Base-by-base conservation (phyloP, 2,888 invertebrate species). In the Drosophila lacicola region DNA sequence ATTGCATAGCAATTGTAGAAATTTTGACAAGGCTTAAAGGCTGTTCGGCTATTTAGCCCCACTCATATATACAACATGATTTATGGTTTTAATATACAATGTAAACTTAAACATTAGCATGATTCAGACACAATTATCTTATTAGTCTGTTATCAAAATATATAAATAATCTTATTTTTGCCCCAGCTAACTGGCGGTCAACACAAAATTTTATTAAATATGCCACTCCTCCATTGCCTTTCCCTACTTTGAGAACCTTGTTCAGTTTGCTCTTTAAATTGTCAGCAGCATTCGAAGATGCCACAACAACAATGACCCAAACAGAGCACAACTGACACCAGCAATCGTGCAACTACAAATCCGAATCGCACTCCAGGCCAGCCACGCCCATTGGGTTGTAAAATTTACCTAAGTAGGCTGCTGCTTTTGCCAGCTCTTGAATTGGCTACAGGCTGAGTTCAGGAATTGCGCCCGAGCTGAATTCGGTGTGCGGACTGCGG, bases 361-460 rank as follows among this genome's bases (percentile, higher is more conserved):
- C 39, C 34, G 42, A 50, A 63, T 53, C 37, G 56, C 42, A 60
- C 51, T 72, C 33, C 42, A 47, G 25, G 19, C 17, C 25, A 17
- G 66, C 61, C 66, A 71, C 74, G 74, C 72, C 74, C 77, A 71
- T 29, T 54, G 77, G 60, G 19, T 54, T 66, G 49, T 66, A 41
- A 71, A 57, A 74, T 74, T 77, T 76, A 57, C 60, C 65, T 66
- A 74, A 76, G 77, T 66, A 66, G 72, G 74, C 75, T 58, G 65
- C 55, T 70, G 76, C 17, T 49, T 53, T 69, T 73, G 64, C 56
- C 55, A 47, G 70, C 62, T 53, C 55, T 60, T 55, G 54, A 60
- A 66, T 50, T 53, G 47, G 61, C 53, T 41, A 53, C 17, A 17
- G 53, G 17, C 53, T 17, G 34, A 42, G 44, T 42, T 55, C 68